Evolutionary conservation across 2,113 vertebrate species (phyloP).

Genomic region (Rallus limicola): DNA sequence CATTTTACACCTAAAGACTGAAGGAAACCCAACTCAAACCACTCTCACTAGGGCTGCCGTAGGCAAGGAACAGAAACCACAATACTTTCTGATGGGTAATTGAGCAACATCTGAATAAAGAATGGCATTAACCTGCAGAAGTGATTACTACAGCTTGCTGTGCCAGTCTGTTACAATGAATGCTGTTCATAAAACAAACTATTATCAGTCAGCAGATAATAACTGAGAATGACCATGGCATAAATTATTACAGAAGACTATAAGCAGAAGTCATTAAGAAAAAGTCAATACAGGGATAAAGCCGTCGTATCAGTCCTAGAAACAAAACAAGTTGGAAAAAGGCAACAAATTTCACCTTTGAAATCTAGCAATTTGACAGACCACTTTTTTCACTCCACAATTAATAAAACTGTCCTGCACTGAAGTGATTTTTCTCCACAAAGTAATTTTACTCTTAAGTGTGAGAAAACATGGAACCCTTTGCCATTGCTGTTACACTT

Average conservation of each 20-base stretch:
- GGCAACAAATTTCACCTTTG: neutral
- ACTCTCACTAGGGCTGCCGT: neutral
- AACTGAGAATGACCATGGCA: neutral
- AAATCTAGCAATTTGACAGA: neutral
- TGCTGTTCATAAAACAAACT: slow-evolving; percentile 19
- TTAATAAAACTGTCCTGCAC: neutral
- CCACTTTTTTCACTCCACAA: neutral
- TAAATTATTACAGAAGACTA: slow-evolving; percentile 40
- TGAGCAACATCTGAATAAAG: neutral
- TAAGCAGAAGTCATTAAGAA: slow-evolving; percentile 26
- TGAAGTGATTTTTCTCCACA: neutral
- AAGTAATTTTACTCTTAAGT: neutral
- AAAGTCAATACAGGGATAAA: neutral
- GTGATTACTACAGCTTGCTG: neutral
- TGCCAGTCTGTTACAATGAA: neutral
- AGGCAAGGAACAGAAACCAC: neutral
- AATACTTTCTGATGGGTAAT: neutral
- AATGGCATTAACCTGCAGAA: slow-evolving; percentile 4
- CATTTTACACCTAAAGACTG: neutral
- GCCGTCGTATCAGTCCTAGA: neutral
- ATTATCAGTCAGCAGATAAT: slow-evolving; percentile 15
- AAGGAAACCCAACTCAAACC: neutral
- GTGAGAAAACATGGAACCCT: neutral
- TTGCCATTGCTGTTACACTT: neutral
- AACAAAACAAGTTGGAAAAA: neutral